Evolutionary conservation across 2,888 invertebrate genomes (phyloP), one percentile per base, ranked within the genome.

Genomic region (Amphipoea lucens): DNA sequence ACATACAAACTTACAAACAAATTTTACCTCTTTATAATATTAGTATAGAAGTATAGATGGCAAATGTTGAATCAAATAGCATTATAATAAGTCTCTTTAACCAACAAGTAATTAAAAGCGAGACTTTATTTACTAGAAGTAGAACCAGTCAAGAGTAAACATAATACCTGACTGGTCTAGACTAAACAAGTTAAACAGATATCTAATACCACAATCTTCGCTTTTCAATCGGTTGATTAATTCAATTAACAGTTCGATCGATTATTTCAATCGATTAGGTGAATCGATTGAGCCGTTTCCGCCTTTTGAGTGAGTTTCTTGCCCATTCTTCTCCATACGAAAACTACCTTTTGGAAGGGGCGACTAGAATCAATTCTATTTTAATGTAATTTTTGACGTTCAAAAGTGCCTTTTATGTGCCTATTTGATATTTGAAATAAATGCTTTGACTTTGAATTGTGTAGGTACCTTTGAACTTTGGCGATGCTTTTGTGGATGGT

Each of bases 221-320:
- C 87, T 80, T 81, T 85, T 88, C 76, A 85, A 81, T 79, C 74
- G 76, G 36, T 79, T 78, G 88, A 88, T 82, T 85, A 87, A 85
- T 88, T 88, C 79, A 86, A 88, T 88, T 76, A 88, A 88, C 86
- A 76, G 67, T 88, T 82, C 66, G 42, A 85, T 84, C 63, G 83
- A 83, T 83, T 78, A 74, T 66, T 77, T 66, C 45, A 67, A 71
- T 82, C 72, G 77, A 74, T 86, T 63, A 62, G 57, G 60, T 76
- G 69, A 72, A 72, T 77, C 65, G 71, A 82, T 82, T 78, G 48
- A 74, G 23, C 36, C 36, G 69, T 75, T 85, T 85, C 70, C 74
- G 76, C 63, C 20, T 82, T 74, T 63, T 40, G 20, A 70, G 79
- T 79, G 60, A 29, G 29, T 29, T 29, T 29, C 29, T 29, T 29